Base-by-base conservation (phyloP, 1,140 invertebrate genomes). In the Platyscapa corneri region DNA sequence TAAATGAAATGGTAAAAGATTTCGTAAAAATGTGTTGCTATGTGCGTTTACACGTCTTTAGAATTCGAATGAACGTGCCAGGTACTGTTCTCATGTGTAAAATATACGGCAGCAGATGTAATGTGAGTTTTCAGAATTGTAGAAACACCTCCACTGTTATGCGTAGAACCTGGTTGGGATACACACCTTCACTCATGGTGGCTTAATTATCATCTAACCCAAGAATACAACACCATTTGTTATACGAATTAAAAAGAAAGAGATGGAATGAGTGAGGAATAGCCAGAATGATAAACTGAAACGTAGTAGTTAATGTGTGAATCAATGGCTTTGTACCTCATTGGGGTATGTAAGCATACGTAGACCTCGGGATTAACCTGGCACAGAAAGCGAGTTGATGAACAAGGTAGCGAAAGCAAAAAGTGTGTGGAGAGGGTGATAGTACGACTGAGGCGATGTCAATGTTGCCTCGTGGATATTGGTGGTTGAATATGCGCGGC, bases 251-350 rank as follows among this genome's bases (percentile, higher is more conserved):
- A 75, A 53, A 74, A 49, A 60, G 32, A 83, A 37, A 82, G 81
- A 86, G 76, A 53, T 65, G 79, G 46, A 75, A 49, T 80, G 85
- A 86, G 86, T 87, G 76, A 83, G 80, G 14, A 74, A 42, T 32
- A 5, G 42, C 6, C 12, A 46, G 42, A 6, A 37, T 83, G 49
- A 18, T 2, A 53, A 14, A 14, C 7, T 2, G 8, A 53, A 14
- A 18, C 10, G 49, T 16, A 53, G 16, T 18, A 18, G 49, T 53
- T 14, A 53, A 53, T 53, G 88, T 84, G 88, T 88, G 91, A 92
- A 92, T 90, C 91, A 92, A 91, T 93, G 92, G 91, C 90, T 92
- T 89, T 89, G 88, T 89, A 89, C 85, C 30, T 32, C n/a, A 37
- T 0, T 2, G 39, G 46, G 67, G 49, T 70, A 30, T 32, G 77